Percentiles rank a stretch among this genome's conserved stretches.
Evolutionary conservation across 1,140 invertebrate species (phyloP).

Genomic region (Reticulitermes speratus): DNA sequence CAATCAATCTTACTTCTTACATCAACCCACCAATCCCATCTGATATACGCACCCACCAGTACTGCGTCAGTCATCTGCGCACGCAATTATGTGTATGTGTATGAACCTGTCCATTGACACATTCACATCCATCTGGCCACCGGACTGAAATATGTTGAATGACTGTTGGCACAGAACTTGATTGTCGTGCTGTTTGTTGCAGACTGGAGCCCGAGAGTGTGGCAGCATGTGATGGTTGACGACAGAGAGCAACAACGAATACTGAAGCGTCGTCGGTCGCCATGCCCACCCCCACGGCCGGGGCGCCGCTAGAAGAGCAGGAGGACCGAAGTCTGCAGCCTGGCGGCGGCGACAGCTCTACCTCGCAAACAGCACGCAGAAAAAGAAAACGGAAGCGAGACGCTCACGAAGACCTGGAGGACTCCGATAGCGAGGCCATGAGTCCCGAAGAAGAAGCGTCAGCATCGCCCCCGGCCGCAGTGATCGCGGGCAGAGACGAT

Average conservation of each 20-base stretch:
- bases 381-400: conserved; percentile 26
- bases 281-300: conserved; percentile 31
- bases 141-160: background rate
- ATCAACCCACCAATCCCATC: too few relatives aligned
- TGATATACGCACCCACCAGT: too few relatives aligned
- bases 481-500: conserved; percentile 42
- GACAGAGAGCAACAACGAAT: conserved; percentile 26
- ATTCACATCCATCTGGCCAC: too few relatives aligned
- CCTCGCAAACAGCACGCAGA: conserved; percentile 12
- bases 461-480: conserved; percentile 53
- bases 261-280: conserved; percentile 32
- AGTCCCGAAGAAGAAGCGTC: conserved; percentile 64
- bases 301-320: conserved; percentile 31
- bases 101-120: too few relatives aligned
- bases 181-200: conserved; percentile 21
- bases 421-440: conserved; percentile 47
- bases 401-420: conserved; percentile 24
- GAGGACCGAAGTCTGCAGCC: conserved; percentile 17
- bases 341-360: conserved; percentile 10
- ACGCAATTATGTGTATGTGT: too few relatives aligned
- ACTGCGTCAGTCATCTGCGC: too few relatives aligned
- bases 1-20: too few relatives aligned
- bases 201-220: conserved; percentile 24
- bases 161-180: background rate
- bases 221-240: conserved; percentile 34